Evolutionary conservation across 2,113 vertebrate species (phyloP), one percentile per base, ranked within the genome.

Genomic region (Prolemur simus): DNA sequence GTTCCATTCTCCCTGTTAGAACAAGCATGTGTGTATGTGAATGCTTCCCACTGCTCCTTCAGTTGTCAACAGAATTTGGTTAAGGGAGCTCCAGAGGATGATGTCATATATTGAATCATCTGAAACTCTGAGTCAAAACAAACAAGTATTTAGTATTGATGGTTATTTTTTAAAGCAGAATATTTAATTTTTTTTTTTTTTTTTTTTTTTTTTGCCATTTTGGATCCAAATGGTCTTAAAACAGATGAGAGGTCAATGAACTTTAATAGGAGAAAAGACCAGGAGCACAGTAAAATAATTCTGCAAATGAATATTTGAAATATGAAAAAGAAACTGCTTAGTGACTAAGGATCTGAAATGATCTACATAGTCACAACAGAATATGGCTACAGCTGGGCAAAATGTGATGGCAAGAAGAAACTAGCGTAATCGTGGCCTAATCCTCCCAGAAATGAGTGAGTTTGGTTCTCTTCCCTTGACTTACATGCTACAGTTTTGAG

Each of bases 31-130:
- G 39, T 82, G 8, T 12, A 42, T 74, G 9, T 52, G 49, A 95
- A 32, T 60, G 37, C 5, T 23, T 93, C 52, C 60, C 77, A 71
- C 25, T 64, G 10, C 12, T 37, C 52, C 34, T 81, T 88, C 20
- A 14, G 27, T 37, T 74, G 39, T 49, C 80, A 96, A 91, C 77
- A 93, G 37, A 80, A 80, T 69, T 68, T 74, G 66, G 37, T 63
- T 47, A 64, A 91, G 49, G 39, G 68, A 89, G 13, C 87, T 93
- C 66, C 73, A 81, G 47, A 20, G 74, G 45, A 12, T 77, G 56
- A 82, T 52, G 66, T 94, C 73, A 74, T 63, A n/a, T 20, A 29
- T 58, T 60, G 71, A 94, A 69, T 78, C 63, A 97, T 93, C 90
- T 91, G 32, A 89, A 92, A 83, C 3, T 78, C 90, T 49, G 85